Evolutionary conservation across 2,113 vertebrate genomes (phyloP).

Genomic region (Eublepharis macularius): DNA sequence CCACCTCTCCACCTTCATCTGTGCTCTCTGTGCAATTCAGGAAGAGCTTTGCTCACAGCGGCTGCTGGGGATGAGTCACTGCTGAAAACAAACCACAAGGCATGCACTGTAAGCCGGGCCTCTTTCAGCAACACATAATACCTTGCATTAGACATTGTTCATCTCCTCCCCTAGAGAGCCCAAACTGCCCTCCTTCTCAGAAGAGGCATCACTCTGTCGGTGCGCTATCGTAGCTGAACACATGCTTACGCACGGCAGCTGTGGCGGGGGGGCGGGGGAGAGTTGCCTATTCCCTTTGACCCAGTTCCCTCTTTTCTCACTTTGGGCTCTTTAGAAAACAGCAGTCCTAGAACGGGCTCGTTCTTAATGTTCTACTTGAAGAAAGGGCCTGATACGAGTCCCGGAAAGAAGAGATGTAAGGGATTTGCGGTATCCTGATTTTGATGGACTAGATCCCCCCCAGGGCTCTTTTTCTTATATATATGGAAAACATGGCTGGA

Average conservation of each 20-base stretch:
- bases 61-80: constrained; percentile 65
- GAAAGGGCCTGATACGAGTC: no score
- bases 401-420: not conserved
- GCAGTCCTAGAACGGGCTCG: not conserved
- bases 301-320: not conserved
- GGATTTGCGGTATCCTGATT: not conserved
- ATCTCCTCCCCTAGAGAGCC: constrained; percentile 18
- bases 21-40: constrained; percentile 15
- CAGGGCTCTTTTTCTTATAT: no score
- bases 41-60: constrained; percentile 59
- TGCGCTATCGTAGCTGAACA: not conserved
- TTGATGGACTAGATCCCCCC: not conserved
- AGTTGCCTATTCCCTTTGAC: not conserved
- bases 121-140: constrained; percentile 31
- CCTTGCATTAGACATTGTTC: constrained; percentile 51
- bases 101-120: not conserved
- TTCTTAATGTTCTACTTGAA: no score
- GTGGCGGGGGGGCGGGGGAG: no score
- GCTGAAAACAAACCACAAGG: constrained; percentile 36
- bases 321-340: not conserved
- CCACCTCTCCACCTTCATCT: constrained; percentile 42
- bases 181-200: constrained; percentile 30
- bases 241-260: not conserved
- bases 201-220: not conserved
- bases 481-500: not conserved